These are phyloP conservation scores for Ursus arctos DNA, from an alignment of 2,113 vertebrate genomes.

Conservation along the genomic window DNA sequence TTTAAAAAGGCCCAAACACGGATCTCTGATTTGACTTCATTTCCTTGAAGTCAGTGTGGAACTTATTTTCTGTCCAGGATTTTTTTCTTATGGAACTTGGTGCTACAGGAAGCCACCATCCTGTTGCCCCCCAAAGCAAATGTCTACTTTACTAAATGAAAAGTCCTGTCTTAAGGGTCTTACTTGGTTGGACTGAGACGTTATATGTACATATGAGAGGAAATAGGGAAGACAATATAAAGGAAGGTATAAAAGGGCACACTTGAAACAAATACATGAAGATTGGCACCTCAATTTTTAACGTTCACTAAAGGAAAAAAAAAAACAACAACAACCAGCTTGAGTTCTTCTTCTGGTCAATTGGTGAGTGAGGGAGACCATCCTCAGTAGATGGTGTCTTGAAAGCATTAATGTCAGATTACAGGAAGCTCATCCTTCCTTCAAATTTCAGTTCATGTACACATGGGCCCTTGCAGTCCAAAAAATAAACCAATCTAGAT, in stretches of 20 bases:
- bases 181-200: not conserved
- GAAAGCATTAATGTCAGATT: not conserved
- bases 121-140: not conserved
- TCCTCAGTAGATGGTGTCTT: not conserved
- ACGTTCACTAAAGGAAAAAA: not conserved
- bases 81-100: not conserved
- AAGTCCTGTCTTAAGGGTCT: not conserved
- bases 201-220: not conserved
- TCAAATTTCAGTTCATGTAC: not conserved
- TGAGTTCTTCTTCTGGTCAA: not conserved
- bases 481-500: not conserved
- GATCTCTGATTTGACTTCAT: slow-evolving; percentile 31
- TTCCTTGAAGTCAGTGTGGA: not conserved
- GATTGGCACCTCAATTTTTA: not conserved
- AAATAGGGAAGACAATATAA: not conserved
- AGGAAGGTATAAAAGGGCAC: not conserved
- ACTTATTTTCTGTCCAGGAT: not conserved
- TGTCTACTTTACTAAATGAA: not conserved
- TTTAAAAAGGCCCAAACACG: not conserved
- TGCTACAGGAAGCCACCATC: not conserved
- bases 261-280: not conserved
- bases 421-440: not conserved
- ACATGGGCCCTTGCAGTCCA: not conserved
- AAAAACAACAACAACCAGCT: not conserved
- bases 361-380: no score